These are phyloP conservation scores for Mesocricetus auratus DNA, from an alignment of 2,113 vertebrate species.

Conservation along the genomic window DNA sequence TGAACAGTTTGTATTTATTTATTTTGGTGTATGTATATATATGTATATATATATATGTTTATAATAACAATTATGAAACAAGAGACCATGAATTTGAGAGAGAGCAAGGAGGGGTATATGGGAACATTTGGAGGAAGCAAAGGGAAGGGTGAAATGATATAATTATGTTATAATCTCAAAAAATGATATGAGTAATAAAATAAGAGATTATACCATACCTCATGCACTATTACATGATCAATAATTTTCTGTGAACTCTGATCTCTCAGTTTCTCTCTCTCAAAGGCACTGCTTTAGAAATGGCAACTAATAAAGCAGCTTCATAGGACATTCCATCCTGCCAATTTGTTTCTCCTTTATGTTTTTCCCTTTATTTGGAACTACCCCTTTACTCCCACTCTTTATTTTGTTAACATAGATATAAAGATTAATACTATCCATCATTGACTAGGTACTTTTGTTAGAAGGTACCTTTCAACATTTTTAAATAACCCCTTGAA, in stretches of 20 bases:
- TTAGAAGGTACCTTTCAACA: background rate
- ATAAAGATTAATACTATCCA: background rate
- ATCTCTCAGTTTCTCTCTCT: background rate
- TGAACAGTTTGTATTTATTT: background rate
- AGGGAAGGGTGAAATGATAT: background rate
- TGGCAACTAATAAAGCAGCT: background rate
- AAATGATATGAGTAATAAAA: background rate
- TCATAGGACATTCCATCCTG: background rate
- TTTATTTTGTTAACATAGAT: background rate
- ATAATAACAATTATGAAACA: background rate
- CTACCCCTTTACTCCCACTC: background rate
- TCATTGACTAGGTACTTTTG: background rate
- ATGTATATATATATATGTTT: background rate
- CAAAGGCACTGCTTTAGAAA: background rate
- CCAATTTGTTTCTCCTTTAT: background rate
- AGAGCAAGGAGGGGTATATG: background rate
- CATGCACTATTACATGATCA: too few species aligned
- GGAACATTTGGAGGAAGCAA: background rate
- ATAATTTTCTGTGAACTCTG: background rate
- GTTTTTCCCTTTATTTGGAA: background rate
- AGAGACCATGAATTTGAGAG: background rate
- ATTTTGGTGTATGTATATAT: background rate
- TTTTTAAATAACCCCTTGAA: background rate
- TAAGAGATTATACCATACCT: background rate
- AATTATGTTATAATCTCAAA: background rate